These are phyloP conservation scores for Sorex araneus DNA, from an alignment of 2,113 vertebrate genomes.

Conservation along the genomic window DNA sequence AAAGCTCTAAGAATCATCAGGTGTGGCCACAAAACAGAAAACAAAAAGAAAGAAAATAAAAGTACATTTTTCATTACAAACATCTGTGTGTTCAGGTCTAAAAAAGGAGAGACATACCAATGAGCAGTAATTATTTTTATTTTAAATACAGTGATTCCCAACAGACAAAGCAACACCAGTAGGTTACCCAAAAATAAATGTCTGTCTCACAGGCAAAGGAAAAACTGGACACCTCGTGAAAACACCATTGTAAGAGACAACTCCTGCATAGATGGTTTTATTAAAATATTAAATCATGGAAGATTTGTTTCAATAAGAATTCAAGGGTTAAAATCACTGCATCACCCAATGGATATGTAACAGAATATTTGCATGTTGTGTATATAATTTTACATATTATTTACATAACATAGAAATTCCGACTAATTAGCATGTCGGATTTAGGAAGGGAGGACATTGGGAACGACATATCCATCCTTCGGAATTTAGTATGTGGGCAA, in stretches of 20 bases:
- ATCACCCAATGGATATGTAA: neutral
- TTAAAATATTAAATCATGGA: constrained; percentile 38
- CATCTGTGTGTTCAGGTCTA: neutral
- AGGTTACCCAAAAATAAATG: neutral
- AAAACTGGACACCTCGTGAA: neutral
- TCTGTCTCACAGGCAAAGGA: neutral
- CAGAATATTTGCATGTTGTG: neutral
- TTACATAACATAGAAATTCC: too few species aligned
- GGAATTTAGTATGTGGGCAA: too few species aligned
- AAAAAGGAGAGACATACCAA: neutral
- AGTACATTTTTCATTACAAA: neutral
- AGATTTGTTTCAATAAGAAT: constrained; percentile 9
- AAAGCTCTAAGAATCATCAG: too few species aligned
- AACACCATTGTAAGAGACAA: constrained; percentile 14
- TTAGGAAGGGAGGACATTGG: too few species aligned
- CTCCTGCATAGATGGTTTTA: neutral
- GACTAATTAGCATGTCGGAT: too few species aligned
- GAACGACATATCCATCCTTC: too few species aligned
- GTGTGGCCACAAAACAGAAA: neutral
- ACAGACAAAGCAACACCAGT: neutral
- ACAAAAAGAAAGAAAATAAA: neutral
- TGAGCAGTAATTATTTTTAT: neutral
- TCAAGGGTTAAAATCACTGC: neutral
- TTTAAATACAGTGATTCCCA: neutral
- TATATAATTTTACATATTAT: neutral